Conservation (phyloP, 2,113 vertebrate genomes). For the Marmota flaviventris region DNA sequence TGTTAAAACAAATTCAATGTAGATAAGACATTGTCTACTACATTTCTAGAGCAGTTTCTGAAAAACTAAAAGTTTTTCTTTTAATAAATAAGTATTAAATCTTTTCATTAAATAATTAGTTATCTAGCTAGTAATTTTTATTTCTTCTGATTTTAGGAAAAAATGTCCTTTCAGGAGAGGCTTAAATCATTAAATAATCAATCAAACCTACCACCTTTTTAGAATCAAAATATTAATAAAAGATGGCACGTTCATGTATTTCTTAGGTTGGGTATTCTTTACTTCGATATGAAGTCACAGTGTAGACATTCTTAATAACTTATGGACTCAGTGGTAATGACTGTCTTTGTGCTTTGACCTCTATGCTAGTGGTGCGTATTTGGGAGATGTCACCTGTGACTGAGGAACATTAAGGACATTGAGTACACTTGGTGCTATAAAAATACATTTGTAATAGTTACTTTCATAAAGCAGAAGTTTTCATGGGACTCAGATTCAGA, state of each 20-base stretch:
- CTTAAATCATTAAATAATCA: not conserved
- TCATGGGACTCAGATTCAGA: not conserved
- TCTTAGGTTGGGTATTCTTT: not conserved
- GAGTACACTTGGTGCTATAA: not conserved
- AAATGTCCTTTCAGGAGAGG: not conserved
- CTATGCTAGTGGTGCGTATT: not conserved
- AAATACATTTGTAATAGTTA: not conserved
- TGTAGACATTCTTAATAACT: not conserved
- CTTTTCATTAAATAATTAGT: not conserved
- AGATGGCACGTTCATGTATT: not conserved
- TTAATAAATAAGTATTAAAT: not conserved
- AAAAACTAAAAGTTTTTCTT: not conserved
- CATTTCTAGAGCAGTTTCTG: not conserved
- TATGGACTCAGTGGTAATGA: not conserved
- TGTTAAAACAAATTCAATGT: not conserved
- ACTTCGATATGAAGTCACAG: not conserved
- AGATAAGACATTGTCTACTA: not conserved
- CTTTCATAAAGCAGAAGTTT: not conserved
- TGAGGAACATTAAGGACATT: not conserved
- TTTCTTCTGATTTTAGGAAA: not conserved
- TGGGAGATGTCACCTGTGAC: not conserved
- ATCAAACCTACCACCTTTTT: not conserved
- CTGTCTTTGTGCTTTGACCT: not conserved
- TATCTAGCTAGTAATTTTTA: not conserved
- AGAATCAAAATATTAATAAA: not conserved